Evolutionary conservation across 1,140 invertebrate species (phyloP).

Genomic region (Melipona quadrifasciata): DNA sequence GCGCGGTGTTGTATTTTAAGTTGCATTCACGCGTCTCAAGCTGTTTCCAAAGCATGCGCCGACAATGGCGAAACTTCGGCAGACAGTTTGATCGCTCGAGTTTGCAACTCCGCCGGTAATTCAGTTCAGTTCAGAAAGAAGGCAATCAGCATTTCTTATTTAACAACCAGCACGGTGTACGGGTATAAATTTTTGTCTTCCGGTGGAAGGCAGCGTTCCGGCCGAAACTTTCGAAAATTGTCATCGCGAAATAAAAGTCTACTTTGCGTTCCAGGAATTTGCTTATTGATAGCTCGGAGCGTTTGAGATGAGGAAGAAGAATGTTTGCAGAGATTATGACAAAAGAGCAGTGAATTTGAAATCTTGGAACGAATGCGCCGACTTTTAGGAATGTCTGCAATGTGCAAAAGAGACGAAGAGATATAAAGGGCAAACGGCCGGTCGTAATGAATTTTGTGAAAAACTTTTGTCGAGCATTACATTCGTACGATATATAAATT

Average conservation of each 20-base stretch:
- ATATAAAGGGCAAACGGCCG: no score
- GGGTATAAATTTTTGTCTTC: constrained; percentile 1
- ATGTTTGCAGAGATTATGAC: background rate
- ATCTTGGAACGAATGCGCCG: background rate
- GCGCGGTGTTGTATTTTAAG: background rate
- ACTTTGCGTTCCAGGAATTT: background rate
- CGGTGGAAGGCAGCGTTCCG: background rate
- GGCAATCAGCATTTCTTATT: background rate
- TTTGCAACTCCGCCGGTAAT: background rate
- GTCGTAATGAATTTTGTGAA: background rate
- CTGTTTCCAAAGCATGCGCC: background rate
- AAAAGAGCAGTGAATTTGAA: background rate
- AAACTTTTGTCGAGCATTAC: no score
- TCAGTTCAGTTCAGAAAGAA: background rate
- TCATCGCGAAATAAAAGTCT: constrained; percentile 16
- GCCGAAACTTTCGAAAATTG: background rate
- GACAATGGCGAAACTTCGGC: background rate
- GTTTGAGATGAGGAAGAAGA: background rate
- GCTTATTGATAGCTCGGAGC: background rate
- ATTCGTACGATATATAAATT: no score
- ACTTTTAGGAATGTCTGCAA: background rate
- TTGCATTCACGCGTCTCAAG: background rate
- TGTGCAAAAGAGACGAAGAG: background rate
- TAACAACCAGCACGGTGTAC: background rate
- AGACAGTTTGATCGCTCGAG: constrained; percentile 2